Conservation (phyloP, 2,113 vertebrate species). For the Condylura cristata region DNA sequence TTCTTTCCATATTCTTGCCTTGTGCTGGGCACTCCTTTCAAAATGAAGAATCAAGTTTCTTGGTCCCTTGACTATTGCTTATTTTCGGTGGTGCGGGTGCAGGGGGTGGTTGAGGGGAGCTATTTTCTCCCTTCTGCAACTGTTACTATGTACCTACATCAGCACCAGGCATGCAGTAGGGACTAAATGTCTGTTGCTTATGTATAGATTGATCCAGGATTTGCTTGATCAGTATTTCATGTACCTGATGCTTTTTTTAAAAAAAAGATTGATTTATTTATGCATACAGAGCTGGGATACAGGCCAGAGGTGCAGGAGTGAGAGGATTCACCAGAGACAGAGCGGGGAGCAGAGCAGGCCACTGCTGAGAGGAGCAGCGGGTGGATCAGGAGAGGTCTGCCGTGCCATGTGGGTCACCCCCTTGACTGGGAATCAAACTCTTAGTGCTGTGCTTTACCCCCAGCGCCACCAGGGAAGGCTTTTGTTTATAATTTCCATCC, state of each 20-base stretch:
- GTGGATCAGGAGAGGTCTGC: too few species aligned
- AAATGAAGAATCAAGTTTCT: background rate
- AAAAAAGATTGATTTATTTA: too few species aligned
- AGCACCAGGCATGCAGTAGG: background rate
- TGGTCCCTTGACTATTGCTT: background rate
- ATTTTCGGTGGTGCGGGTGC: background rate
- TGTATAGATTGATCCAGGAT: background rate
- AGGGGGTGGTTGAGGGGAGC: too few species aligned
- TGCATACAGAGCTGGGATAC: too few species aligned
- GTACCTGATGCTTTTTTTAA: background rate
- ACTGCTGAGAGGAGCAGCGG: too few species aligned
- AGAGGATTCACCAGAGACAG: too few species aligned
- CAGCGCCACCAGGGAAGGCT: too few species aligned
- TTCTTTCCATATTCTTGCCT: background rate
- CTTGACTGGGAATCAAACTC: too few species aligned
- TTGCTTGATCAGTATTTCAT: background rate
- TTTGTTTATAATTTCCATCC: background rate
- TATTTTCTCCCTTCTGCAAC: background rate
- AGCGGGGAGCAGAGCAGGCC: too few species aligned
- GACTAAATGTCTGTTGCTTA: background rate
- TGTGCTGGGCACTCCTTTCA: background rate
- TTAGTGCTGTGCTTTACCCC: too few species aligned
- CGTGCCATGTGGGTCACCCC: too few species aligned
- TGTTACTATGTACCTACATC: background rate
- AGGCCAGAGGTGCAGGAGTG: too few species aligned